A percentile compares a stretch with the other conserved stretches of the same genome.
These are phyloP conservation scores for Agrotis puta DNA, from an alignment of 2,888 invertebrate genomes.

Conservation along the genomic window DNA sequence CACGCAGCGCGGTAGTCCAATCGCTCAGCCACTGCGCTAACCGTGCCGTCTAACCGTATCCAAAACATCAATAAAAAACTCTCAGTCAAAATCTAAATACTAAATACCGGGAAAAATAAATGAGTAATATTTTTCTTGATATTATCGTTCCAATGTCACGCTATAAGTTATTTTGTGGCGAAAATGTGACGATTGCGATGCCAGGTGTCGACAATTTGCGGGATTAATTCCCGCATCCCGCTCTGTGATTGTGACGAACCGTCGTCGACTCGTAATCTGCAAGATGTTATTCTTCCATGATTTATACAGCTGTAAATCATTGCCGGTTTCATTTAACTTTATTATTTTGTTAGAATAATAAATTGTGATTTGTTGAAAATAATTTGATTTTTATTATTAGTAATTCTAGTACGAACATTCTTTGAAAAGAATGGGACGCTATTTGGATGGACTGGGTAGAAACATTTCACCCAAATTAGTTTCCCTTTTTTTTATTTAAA, in stretches of 20 bases:
- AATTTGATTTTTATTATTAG: no score
- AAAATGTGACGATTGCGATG: constrained; percentile 47
- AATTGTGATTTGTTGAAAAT: constrained; percentile 18
- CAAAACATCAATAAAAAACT: constrained; percentile 18
- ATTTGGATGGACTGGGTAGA: no score
- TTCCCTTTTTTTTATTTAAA: no score
- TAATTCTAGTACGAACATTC: no score
- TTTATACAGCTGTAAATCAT: constrained; percentile 32
- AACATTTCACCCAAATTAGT: no score
- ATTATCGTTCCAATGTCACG: constrained; percentile 45
- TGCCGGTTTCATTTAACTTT: constrained; percentile 31
- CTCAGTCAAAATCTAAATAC: constrained; percentile 21
- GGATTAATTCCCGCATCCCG: constrained; percentile 47
- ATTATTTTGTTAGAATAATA: constrained; percentile 17
- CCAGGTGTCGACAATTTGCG: constrained; percentile 55
- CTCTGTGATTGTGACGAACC: constrained; percentile 32
- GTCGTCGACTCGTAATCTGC: constrained; percentile 43
- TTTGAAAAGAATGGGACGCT: no score
- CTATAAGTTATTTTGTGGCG: constrained; percentile 47
- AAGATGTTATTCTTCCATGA: constrained; percentile 31
- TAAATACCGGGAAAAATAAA: constrained; percentile 29
- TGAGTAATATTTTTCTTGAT: constrained; percentile 32
- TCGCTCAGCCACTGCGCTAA: no score
- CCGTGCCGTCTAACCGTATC: no score
- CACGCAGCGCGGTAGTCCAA: no score